Percentiles rank a stretch among this genome's conserved stretches.
Conservation (phyloP, 2,888 invertebrate genomes). For the Chrysopilus asiliformis region DNA sequence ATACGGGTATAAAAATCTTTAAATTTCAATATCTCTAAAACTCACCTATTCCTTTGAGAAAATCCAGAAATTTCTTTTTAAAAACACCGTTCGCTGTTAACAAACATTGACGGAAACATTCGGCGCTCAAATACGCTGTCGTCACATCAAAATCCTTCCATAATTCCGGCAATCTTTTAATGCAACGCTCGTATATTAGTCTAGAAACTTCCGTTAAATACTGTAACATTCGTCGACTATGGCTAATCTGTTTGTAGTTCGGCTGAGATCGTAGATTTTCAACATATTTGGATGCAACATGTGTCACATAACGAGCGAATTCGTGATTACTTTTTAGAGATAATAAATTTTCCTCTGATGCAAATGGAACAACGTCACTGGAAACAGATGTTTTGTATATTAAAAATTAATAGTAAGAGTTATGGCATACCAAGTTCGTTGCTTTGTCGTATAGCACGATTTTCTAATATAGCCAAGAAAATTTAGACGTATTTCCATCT, state of each 20-base stretch:
- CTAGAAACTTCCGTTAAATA: slow-evolving; percentile 26
- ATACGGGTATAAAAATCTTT: too few relatives aligned
- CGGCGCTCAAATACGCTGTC: slow-evolving; percentile 39
- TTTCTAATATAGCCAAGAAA: too few relatives aligned
- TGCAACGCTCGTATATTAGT: slow-evolving; percentile 34
- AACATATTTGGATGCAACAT: slow-evolving; percentile 23
- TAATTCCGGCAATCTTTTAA: slow-evolving; percentile 36
- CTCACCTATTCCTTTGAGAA: slow-evolving; percentile 23
- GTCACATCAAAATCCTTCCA: slow-evolving; percentile 39
- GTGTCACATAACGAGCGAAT: slow-evolving; percentile 43
- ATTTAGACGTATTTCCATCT: too few relatives aligned
- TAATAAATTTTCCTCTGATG: slow-evolving; percentile 34
- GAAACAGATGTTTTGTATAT: too few relatives aligned
- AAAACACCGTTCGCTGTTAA: slow-evolving; percentile 26
- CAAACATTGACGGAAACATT: slow-evolving; percentile 40
- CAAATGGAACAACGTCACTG: slow-evolving; percentile 40
- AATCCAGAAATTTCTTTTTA: slow-evolving; percentile 26
- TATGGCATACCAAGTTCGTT: too few relatives aligned
- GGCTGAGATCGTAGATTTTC: slow-evolving; percentile 26
- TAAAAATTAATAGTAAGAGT: too few relatives aligned
- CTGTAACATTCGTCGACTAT: slow-evolving; percentile 27
- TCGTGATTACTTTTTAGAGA: slow-evolving; percentile 39
- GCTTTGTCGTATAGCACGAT: too few relatives aligned
- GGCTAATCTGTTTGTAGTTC: slow-evolving; percentile 27
- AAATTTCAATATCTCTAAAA: too few relatives aligned